These are phyloP conservation scores for Lagocephalus sceleratus DNA, from an alignment of 2,797 vertebrate genomes.

Conservation along the genomic window DNA sequence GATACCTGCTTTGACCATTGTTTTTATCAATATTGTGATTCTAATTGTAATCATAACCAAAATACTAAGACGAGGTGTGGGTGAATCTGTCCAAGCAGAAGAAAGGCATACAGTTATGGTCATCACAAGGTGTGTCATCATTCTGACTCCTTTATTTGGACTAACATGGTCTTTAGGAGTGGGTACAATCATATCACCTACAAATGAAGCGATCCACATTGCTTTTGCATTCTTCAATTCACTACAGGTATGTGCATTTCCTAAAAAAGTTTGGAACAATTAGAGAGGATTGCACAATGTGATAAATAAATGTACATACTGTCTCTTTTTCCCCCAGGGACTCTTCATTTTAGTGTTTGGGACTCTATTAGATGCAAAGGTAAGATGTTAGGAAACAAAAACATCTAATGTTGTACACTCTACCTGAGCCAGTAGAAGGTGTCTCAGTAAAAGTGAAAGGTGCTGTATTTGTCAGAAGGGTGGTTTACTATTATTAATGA, in stretches of 20 bases:
- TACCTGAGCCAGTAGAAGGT: too few species aligned
- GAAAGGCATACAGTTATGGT: conserved; percentile 80
- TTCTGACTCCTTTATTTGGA: conserved; percentile 87
- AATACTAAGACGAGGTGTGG: conserved; percentile 81
- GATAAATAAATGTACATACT: not conserved
- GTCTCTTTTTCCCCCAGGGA: conserved; percentile 71
- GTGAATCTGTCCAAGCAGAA: conserved; percentile 71
- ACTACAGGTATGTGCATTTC: conserved; percentile 65
- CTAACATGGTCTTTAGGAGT: conserved; percentile 91
- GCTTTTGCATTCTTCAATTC: conserved; percentile 76
- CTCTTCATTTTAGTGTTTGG: conserved; percentile 77
- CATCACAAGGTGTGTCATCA: conserved; percentile 82
- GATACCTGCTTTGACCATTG: conserved; percentile 82
- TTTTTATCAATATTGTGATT: conserved; percentile 81
- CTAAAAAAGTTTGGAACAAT: not conserved
- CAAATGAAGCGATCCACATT: conserved; percentile 56
- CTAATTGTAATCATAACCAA: conserved; percentile 82
- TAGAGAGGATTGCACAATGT: not conserved
- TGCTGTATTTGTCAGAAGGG: not conserved
- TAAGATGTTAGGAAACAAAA: conserved; percentile 20
- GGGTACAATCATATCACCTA: conserved; percentile 64
- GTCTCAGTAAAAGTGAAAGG: too few species aligned
- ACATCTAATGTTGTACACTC: too few species aligned
- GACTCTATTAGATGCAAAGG: conserved; percentile 70
- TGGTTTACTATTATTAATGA: not conserved